A percentile compares a stretch with the other conserved stretches of the same genome.
These are phyloP conservation scores for Aphrophora alni DNA, from an alignment of 2,888 invertebrate genomes.

Conservation along the genomic window DNA sequence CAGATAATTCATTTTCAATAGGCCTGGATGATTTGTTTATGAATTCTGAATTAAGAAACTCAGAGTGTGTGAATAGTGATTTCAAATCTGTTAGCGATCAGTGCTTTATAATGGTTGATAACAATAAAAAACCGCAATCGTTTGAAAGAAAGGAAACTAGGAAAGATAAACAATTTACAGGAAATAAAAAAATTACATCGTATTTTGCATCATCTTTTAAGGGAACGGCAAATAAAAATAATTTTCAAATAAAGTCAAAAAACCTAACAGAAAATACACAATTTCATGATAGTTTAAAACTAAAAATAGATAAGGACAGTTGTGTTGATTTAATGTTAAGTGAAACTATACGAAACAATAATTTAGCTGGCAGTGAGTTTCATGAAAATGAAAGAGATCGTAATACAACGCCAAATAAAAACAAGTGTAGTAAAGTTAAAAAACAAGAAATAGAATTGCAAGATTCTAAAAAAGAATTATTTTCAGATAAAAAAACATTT, in stretches of 20 bases:
- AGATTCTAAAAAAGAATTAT: too few relatives aligned
- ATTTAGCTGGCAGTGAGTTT: too few relatives aligned
- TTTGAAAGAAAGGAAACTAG: not conserved
- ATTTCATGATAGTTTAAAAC: not conserved
- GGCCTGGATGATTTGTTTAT: not conserved
- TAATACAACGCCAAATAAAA: too few relatives aligned
- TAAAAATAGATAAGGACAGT: too few relatives aligned
- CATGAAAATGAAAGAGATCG: too few relatives aligned
- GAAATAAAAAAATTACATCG: not conserved
- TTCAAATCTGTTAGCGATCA: not conserved
- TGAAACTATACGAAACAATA: too few relatives aligned
- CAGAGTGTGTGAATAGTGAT: not conserved
- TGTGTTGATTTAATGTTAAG: too few relatives aligned
- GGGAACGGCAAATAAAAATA: not conserved
- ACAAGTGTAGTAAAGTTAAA: too few relatives aligned
- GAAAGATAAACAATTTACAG: not conserved
- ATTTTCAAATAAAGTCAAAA: not conserved
- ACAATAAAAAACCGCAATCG: not conserved
- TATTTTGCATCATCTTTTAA: not conserved
- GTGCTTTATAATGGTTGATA: not conserved
- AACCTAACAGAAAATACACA: not conserved
- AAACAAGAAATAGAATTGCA: too few relatives aligned
- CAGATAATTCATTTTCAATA: not conserved
- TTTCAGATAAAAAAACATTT: too few relatives aligned
- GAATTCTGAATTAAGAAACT: not conserved